Percentiles rank a stretch among this genome's conserved stretches.
Conservation (phyloP, 2,113 vertebrate species). For the Chaenocephalus aceratus region DNA sequence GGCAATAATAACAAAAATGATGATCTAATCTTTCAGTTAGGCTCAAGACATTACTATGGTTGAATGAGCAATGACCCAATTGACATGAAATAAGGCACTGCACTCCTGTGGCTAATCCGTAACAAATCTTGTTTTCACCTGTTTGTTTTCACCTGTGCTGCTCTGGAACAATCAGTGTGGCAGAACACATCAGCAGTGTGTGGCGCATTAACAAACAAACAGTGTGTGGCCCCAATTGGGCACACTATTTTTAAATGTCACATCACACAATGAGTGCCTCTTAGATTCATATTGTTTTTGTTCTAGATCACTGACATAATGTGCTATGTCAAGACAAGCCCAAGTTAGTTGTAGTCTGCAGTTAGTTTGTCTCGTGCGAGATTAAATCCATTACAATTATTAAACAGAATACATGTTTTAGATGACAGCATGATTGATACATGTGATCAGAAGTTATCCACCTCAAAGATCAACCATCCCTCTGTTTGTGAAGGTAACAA, state of each 20-base stretch:
- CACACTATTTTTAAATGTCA: slow-evolving; percentile 44
- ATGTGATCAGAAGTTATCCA: slow-evolving; percentile 24
- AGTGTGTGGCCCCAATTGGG: slow-evolving; percentile 4
- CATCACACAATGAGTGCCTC: not conserved
- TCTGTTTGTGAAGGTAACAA: slow-evolving; percentile 49
- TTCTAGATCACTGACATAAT: not conserved
- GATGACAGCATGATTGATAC: slow-evolving; percentile 49
- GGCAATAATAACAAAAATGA: not conserved
- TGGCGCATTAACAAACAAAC: slow-evolving; percentile 35
- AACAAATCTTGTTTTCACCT: slow-evolving; percentile 48
- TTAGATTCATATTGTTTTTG: not conserved
- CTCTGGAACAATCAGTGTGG: slow-evolving; percentile 17
- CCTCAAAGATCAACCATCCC: slow-evolving; percentile 50
- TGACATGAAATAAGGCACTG: slow-evolving; percentile 42
- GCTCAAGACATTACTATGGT: slow-evolving; percentile 37
- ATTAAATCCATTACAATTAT: slow-evolving; percentile 32
- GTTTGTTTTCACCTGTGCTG: slow-evolving; percentile 17
- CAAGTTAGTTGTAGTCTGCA: not conserved
- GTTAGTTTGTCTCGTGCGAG: not conserved
- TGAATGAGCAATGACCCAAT: slow-evolving; percentile 46
- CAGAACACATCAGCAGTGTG: slow-evolving; percentile 26
- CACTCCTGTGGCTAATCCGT: slow-evolving; percentile 24
- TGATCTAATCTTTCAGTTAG: slow-evolving; percentile 44
- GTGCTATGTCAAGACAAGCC: not conserved
- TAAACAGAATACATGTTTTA: slow-evolving; percentile 19